phyloP scores from a whole-genome alignment of 2,113 vertebrate genomes.

The Panurus biarmicus region DNA sequence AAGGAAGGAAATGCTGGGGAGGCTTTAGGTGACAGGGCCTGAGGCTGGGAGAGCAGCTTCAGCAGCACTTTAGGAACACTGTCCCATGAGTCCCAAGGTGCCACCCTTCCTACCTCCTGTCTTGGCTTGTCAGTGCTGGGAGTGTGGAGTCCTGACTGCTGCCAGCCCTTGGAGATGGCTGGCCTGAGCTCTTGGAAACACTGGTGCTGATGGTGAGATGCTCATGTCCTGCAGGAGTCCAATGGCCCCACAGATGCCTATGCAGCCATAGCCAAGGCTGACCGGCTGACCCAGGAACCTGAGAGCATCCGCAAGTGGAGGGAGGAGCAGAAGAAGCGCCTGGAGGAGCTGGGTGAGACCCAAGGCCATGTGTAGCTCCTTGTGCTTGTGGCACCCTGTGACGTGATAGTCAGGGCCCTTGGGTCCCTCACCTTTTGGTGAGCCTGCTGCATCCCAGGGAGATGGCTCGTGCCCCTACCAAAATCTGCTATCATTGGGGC shows the following conservation, averaged over 20 bases:
- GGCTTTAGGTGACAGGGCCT: background rate
- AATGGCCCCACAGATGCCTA: slow-evolving; percentile 86
- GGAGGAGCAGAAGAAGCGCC: slow-evolving; percentile 90
- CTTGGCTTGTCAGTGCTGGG: background rate
- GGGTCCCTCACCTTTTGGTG: background rate
- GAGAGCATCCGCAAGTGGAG: slow-evolving; percentile 97
- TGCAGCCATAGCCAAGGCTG: slow-evolving; percentile 88
- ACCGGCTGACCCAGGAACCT: slow-evolving; percentile 89
- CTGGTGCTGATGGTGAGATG: background rate
- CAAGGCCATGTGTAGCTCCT: background rate
- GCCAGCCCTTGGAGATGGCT: background rate
- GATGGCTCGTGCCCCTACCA: rapidly evolving
- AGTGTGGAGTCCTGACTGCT: background rate
- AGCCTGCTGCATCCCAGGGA: background rate
- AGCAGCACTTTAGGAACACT: background rate
- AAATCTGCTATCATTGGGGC: background rate
- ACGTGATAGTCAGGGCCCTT: rapidly evolving
- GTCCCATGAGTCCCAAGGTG: background rate
- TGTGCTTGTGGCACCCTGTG: rapidly evolving
- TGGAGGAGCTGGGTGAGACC: slow-evolving; percentile 87
- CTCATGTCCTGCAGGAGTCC: slow-evolving; percentile 74
- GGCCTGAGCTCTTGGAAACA: background rate
- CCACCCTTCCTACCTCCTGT: background rate
- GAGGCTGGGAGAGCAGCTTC: background rate
- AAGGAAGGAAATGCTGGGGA: background rate